phyloP scores from a whole-genome alignment of 2,797 vertebrate species.

The Euthynnus affinis region DNA sequence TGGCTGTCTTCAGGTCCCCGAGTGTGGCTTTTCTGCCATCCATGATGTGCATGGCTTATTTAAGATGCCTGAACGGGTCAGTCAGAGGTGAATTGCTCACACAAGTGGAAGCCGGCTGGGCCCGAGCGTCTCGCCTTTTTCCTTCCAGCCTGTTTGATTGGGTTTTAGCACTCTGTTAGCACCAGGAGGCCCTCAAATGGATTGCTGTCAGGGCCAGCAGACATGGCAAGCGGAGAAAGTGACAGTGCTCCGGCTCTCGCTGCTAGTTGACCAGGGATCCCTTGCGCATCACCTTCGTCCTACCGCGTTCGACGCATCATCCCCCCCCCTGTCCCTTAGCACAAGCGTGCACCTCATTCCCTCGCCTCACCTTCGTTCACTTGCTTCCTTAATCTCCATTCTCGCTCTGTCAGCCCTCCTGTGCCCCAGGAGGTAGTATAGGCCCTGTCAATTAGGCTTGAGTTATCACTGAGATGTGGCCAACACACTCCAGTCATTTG shows the following conservation, averaged over 20 bases:
- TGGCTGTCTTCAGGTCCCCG: constrained; percentile 28
- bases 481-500: constrained; percentile 57
- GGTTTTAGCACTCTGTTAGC: constrained; percentile 81
- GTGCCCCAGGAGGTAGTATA: constrained; percentile 50
- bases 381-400: constrained; percentile 55
- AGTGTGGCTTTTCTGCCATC: constrained; percentile 41
- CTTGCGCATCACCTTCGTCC: constrained; percentile 50
- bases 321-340: neutral
- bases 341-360: constrained; percentile 25
- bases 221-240: constrained; percentile 38
- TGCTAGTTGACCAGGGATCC: constrained; percentile 62
- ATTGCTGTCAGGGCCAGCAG: constrained; percentile 75
- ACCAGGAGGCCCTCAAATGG: constrained; percentile 73
- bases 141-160: constrained; percentile 76
- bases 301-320: neutral
- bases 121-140: constrained; percentile 52
- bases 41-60: constrained; percentile 60
- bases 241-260: constrained; percentile 49
- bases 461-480: constrained; percentile 62
- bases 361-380: constrained; percentile 25
- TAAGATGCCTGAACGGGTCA: constrained; percentile 75
- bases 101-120: constrained; percentile 67
- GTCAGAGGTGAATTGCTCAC: constrained; percentile 78
- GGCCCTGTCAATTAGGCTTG: constrained; percentile 69
- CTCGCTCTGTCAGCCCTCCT: constrained; percentile 44